Evolutionary conservation across 2,113 vertebrate species (phyloP), one percentile per base, ranked within the genome.

Genomic region (Acinonyx jubatus): DNA sequence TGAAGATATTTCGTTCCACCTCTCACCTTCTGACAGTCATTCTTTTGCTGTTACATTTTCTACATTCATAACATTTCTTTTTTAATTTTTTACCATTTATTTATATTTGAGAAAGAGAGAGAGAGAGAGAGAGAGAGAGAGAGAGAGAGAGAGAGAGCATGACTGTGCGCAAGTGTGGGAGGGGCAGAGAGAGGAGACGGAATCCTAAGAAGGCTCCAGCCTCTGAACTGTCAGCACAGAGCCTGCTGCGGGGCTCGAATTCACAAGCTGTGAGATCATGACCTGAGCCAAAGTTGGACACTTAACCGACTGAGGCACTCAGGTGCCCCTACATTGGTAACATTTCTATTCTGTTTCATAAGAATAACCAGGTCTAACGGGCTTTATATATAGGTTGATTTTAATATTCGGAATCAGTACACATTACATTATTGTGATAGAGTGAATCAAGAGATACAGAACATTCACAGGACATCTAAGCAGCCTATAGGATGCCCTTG

Each of bases 281-380:
- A 55, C 52, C 52, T 55, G 52, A 55, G 52, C 52, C 52, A 18
- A 55, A 55, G 52, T 55, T 55, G 52, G 52, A 18, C 5, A 16
- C 52, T 55, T 16, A 18, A 55, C 52, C 16, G 52, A 55, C 52
- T 55, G 52, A 55, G 18, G 15, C 52, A 55, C 52, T 55, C 52
- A 55, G 52, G 52, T 16, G 16, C 5, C 16, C 16, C 52, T 55
- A 19, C 52, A n/a, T 65, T 82, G 36, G 76, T 55, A 45, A 74
- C 33, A 85, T 91, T 68, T 50, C 38, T 69, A n/a, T 95, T 90
- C n/a, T 76, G 79, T 90, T 78, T 48, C 65, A 74, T 68, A 85
- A 91, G 50, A 61, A 78, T 85, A 48, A 78, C 48, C 68, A 79
- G 36, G 31, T 69, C 80, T 91, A 48, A 36, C 38, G 79, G 38